Conservation (phyloP, 1,140 invertebrate species). For the Heliconius eleuchia region DNA sequence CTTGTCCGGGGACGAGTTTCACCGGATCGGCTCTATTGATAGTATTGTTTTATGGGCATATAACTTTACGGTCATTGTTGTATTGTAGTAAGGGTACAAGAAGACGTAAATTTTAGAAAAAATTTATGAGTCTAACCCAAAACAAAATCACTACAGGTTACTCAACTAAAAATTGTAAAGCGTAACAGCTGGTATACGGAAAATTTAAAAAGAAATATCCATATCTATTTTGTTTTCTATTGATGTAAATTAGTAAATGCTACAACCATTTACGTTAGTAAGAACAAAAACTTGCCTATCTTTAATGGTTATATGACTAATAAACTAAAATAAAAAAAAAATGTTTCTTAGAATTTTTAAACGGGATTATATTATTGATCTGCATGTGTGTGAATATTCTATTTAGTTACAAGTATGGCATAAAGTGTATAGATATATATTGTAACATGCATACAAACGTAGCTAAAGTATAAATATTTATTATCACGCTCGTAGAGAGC, state of each 20-base stretch:
- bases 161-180: neutral
- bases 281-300: neutral
- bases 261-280: neutral
- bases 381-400: neutral
- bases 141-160: neutral
- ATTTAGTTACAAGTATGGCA: neutral
- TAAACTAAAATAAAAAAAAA: neutral
- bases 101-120: conserved; percentile 36
- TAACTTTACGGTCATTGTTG: conserved; percentile 56
- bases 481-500: neutral
- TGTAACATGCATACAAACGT: neutral
- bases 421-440: neutral
- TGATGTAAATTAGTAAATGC: neutral
- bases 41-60: conserved; percentile 66
- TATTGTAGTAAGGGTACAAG: conserved; percentile 48
- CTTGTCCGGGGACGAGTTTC: conserved; percentile 48
- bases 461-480: neutral
- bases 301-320: neutral
- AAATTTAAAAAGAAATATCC: neutral
- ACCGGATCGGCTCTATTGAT: conserved; percentile 50
- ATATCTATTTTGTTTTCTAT: neutral
- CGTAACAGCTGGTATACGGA: neutral
- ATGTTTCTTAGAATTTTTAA: neutral
- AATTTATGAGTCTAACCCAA: conserved; percentile 1
- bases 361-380: neutral